phyloP scores from a whole-genome alignment of 2,113 vertebrate species.

The Psittacara wagleri region DNA sequence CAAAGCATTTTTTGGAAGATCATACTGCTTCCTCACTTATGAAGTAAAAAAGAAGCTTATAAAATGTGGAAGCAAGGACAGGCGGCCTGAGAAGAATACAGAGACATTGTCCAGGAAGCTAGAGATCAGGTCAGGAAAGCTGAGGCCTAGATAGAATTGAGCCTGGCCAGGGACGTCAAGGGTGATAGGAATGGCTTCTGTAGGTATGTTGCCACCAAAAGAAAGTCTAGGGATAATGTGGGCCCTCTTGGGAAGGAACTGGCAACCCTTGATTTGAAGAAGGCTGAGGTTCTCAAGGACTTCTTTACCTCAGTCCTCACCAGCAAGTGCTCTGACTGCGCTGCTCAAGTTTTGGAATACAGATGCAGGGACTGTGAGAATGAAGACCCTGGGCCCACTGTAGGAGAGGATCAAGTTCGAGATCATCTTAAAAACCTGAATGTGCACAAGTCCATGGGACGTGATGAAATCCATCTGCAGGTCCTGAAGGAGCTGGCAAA shows the following conservation, averaged over 20 bases:
- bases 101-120: neutral
- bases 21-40: neutral
- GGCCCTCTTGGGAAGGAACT: neutral
- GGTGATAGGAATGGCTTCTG: neutral
- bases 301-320: neutral
- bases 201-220: neutral
- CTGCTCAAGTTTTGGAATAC: neutral
- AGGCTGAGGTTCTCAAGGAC: neutral
- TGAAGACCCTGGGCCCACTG: neutral
- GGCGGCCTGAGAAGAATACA: neutral
- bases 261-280: neutral
- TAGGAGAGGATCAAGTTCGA: neutral
- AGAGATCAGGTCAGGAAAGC: neutral
- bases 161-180: neutral
- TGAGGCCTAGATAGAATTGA: neutral
- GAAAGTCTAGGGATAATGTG: neutral
- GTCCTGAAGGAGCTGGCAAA: neutral
- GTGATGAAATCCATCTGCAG: neutral
- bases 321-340: neutral
- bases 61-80: neutral
- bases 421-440: neutral
- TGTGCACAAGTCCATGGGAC: neutral
- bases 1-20: neutral
- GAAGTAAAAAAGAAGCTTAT: neutral
- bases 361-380: neutral